phyloP scores from a whole-genome alignment of 1,140 invertebrate genomes.

The Halesus radiatus region DNA sequence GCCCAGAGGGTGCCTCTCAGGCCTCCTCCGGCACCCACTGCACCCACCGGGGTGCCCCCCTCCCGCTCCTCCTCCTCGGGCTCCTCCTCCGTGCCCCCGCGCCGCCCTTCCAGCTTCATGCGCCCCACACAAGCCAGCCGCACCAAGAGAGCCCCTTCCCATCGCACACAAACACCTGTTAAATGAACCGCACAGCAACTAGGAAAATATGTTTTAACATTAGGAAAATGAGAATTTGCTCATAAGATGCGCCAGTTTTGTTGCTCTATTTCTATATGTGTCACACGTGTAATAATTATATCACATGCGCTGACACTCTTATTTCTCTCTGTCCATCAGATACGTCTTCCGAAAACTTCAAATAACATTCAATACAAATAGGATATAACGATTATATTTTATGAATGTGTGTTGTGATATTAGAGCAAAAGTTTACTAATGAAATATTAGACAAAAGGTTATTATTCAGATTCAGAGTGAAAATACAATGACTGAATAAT shows the following conservation, averaged over 20 bases:
- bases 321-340: no score
- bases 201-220: not conserved
- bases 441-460: no score
- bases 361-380: no score
- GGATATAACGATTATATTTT: no score
- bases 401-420: no score
- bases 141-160: constrained; percentile 47
- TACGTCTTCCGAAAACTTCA: no score
- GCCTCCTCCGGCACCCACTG: constrained; percentile 61
- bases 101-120: constrained; percentile 70
- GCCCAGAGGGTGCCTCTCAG: constrained; percentile 61
- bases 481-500: no score
- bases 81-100: constrained; percentile 48
- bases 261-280: not conserved
- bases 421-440: no score
- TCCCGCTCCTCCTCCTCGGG: not conserved
- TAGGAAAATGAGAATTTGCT: constrained; percentile 27
- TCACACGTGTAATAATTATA: no score
- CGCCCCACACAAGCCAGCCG: constrained; percentile 70
- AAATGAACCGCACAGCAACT: constrained; percentile 40
- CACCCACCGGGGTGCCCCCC: constrained; percentile 61
- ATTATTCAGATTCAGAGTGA: no score
- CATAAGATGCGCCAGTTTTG: constrained; percentile 24
- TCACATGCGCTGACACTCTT: no score
- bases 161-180: constrained; percentile 36